Evolutionary conservation across 2,113 vertebrate genomes (phyloP).

Genomic region (Caretta caretta): DNA sequence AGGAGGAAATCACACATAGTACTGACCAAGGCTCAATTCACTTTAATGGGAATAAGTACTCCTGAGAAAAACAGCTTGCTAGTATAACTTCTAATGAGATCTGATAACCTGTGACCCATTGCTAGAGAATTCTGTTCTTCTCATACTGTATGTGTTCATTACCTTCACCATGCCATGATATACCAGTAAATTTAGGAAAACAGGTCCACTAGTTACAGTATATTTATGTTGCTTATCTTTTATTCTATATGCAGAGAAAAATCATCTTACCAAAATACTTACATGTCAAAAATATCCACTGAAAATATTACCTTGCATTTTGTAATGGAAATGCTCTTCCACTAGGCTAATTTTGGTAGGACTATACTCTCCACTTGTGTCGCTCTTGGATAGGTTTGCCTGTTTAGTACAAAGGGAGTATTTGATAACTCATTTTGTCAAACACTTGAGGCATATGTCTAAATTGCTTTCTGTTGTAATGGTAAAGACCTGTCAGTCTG

Average conservation of each 20-base stretch:
- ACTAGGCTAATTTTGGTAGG: constrained; percentile 85
- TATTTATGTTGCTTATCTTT: background rate
- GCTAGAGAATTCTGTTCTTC: background rate
- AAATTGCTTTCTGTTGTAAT: background rate
- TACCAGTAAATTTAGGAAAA: background rate
- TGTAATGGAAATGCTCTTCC: constrained; percentile 68
- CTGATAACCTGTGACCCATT: background rate
- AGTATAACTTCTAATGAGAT: background rate
- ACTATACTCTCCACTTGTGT: constrained; percentile 79
- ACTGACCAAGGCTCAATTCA: background rate
- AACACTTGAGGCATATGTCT: background rate
- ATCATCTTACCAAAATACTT: background rate
- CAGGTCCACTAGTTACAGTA: background rate
- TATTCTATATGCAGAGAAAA: background rate
- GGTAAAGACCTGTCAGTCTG: background rate
- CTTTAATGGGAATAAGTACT: background rate
- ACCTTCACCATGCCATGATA: background rate
- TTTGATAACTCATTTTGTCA: background rate
- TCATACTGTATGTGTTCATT: background rate
- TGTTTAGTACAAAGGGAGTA: constrained; percentile 63
- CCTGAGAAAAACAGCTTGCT: background rate
- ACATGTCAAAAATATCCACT: background rate
- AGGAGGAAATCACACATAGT: background rate
- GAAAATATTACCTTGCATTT: constrained; percentile 72
- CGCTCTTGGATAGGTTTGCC: constrained; percentile 83